Conservation (phyloP, 2,888 invertebrate species). For the Conomelus anceps region DNA sequence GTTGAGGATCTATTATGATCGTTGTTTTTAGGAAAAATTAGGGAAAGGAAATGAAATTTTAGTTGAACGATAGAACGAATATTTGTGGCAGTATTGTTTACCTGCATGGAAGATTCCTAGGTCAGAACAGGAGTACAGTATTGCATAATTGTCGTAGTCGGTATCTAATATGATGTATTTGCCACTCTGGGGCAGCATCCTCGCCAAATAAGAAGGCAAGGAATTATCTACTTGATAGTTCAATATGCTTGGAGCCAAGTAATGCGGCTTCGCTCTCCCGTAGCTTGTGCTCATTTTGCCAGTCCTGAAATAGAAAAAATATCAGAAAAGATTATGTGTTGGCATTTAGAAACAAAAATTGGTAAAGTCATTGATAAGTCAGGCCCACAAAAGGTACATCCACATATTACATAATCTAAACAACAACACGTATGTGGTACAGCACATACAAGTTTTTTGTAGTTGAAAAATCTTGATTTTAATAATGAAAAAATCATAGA, state of each 20-base stretch:
- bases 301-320: constrained; percentile 47
- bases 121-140: constrained; percentile 67
- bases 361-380: too few species aligned
- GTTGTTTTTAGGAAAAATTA: too few species aligned
- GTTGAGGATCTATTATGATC: neutral
- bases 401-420: too few species aligned
- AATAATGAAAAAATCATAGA: too few species aligned
- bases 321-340: neutral
- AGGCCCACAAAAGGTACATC: too few species aligned
- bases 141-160: constrained; percentile 63
- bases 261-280: constrained; percentile 56
- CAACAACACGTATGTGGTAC: too few species aligned
- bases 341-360: too few species aligned
- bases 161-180: constrained; percentile 64
- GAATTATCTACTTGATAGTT: constrained; percentile 55
- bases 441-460: too few species aligned
- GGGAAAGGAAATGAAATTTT: too few species aligned
- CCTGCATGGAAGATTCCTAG: constrained; percentile 57
- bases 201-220: constrained; percentile 58
- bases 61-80: too few species aligned
- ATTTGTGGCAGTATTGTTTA: too few species aligned
- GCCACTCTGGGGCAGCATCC: constrained; percentile 64
- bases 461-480: too few species aligned
- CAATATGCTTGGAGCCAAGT: constrained; percentile 45
- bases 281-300: constrained; percentile 52